These are phyloP conservation scores for Helobdella robusta DNA, from an alignment of 2,888 invertebrate species.

Conservation along the genomic window DNA sequence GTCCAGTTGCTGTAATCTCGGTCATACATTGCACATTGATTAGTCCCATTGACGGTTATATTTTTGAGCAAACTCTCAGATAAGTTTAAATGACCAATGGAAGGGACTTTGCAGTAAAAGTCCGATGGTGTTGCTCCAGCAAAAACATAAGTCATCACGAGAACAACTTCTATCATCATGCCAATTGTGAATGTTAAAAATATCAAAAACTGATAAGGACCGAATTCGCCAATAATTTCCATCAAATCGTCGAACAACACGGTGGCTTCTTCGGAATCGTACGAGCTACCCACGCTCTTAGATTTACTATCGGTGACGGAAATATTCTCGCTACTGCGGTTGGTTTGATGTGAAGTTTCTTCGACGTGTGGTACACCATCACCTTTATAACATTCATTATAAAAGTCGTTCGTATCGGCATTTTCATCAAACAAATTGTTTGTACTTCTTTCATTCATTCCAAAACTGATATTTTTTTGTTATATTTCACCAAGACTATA, in stretches of 20 bases:
- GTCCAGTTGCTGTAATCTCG: slow-evolving; percentile 26
- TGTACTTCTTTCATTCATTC: too few relatives aligned
- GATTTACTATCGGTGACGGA: neutral
- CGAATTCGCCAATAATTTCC: slow-evolving; percentile 28
- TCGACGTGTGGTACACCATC: too few relatives aligned
- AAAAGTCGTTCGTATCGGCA: too few relatives aligned
- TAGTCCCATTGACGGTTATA: slow-evolving; percentile 5
- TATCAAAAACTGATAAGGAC: slow-evolving; percentile 25
- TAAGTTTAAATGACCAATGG: slow-evolving; percentile 21
- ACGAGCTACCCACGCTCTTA: neutral
- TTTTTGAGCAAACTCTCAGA: slow-evolving; percentile 12
- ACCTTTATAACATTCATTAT: too few relatives aligned
- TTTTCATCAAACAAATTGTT: too few relatives aligned
- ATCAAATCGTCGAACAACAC: slow-evolving; percentile 26
- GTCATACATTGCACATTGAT: slow-evolving; percentile 26
- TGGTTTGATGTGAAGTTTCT: too few relatives aligned
- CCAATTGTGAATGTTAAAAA: slow-evolving; percentile 25
- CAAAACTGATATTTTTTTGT: too few relatives aligned
- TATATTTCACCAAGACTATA: too few relatives aligned
- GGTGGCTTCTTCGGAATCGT: neutral
- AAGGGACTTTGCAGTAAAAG: slow-evolving; percentile 15
- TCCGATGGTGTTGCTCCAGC: slow-evolving; percentile 22
- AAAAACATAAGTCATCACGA: slow-evolving; percentile 29
- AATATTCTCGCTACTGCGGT: neutral
- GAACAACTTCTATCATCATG: slow-evolving; percentile 23